These are phyloP conservation scores for Calypte anna DNA, from an alignment of 2,113 vertebrate genomes.

Conservation along the genomic window DNA sequence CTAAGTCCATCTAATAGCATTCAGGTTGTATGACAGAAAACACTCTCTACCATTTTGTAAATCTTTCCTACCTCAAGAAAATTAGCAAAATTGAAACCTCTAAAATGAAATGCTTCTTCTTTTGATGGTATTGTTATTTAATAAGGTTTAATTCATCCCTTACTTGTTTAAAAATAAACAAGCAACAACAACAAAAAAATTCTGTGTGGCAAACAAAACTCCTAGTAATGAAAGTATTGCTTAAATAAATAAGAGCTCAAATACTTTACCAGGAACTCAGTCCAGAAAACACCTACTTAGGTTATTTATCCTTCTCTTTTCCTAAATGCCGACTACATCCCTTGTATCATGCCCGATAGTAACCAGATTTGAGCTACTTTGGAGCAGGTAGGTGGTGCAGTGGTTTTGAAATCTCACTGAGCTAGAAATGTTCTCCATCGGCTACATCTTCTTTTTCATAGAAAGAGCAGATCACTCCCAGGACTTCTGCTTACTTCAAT, in stretches of 20 bases:
- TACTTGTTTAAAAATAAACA: not conserved
- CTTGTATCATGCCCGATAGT: not conserved
- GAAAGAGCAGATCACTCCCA: not conserved
- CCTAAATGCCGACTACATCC: not conserved
- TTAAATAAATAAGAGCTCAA: not conserved
- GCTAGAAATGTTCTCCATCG: not conserved
- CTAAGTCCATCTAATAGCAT: not conserved
- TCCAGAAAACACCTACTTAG: not conserved
- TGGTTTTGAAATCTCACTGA: not conserved
- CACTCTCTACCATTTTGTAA: not conserved
- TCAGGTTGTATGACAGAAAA: not conserved
- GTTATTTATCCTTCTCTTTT: not conserved
- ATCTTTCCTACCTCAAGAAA: not conserved
- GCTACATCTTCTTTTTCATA: not conserved
- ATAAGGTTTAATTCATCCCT: not conserved
- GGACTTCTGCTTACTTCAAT: not conserved
- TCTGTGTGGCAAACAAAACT: not conserved
- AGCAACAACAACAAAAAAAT: not conserved
- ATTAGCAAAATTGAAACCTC: not conserved
- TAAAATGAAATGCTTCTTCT: not conserved
- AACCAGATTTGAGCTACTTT: not conserved
- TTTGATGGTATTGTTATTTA: not conserved
- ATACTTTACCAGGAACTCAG: not conserved
- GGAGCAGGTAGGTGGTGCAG: not conserved
- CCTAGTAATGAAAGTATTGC: not conserved